Conservation (phyloP, 2,113 vertebrate genomes). For the Promerops cafer region DNA sequence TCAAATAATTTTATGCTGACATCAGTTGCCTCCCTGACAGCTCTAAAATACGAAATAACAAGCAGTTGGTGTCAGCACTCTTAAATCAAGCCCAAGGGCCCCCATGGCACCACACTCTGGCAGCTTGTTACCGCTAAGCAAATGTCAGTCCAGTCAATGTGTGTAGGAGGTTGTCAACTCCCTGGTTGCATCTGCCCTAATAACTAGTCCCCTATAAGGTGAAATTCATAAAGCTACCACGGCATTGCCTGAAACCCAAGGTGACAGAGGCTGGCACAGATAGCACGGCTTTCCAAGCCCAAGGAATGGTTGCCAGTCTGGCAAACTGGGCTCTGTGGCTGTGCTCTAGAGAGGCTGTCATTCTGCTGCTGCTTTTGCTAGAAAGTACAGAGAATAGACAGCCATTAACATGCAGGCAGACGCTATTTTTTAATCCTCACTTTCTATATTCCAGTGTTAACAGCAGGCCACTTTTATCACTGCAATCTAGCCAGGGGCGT, state of each 20-base stretch:
- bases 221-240: constrained; percentile 46
- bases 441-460: not conserved
- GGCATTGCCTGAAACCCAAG: not conserved
- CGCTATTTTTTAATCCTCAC: not conserved
- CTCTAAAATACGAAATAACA: constrained; percentile 86
- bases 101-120: constrained; percentile 71
- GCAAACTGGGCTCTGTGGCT: not conserved
- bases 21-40: constrained; percentile 83
- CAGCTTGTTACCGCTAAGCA: constrained; percentile 82
- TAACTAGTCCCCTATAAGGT: constrained; percentile 46
- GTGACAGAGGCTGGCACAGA: not conserved
- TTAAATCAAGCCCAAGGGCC: constrained; percentile 80
- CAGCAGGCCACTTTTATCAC: not conserved
- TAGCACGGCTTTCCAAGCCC: not conserved
- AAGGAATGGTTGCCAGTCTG: not conserved
- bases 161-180: constrained; percentile 72
- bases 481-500: constrained; percentile 15
- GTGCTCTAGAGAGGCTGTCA: not conserved
- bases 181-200: constrained; percentile 54
- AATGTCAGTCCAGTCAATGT: constrained; percentile 78
- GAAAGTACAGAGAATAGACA: not conserved
- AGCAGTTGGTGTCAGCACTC: constrained; percentile 83
- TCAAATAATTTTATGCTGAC: constrained; percentile 82
- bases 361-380: not conserved
- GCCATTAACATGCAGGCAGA: not conserved